Base-by-base conservation (phyloP, 2,797 vertebrate species). In the Meriones psammophilus region DNA sequence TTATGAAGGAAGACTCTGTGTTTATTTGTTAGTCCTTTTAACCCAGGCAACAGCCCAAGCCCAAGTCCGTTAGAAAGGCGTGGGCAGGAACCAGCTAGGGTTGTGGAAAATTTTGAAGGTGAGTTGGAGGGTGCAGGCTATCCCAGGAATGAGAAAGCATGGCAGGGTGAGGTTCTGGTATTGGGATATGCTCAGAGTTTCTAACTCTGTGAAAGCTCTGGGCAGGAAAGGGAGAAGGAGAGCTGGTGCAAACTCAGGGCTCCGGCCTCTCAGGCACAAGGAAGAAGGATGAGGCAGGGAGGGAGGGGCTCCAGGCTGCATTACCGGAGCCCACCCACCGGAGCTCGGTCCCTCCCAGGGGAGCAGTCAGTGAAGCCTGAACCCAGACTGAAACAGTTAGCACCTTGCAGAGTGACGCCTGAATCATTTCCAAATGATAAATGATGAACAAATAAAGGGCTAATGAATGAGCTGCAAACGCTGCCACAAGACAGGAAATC, bases 21-120 rank as follows among this genome's bases (percentile, higher is more conserved):
- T 97, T 96, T 97, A 88, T 91, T 96, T 97, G 96, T 95, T 96
- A 87, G 94, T 96, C 88, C 91, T 97, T 97, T 96, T 89, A 97
- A 71, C 69, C 96, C 95, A 98, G 97, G 97, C 97, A 98, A 93
- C 96, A 95, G 95, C 97, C 96, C 96, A 97, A 97, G 84, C 91
- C 94, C 90, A 64, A 94, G 97, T 86, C 42, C 68, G 83, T 92
- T 84, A 92, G 81, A 66, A 94, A 93, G 95, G 96, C 30, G 78
- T 95, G 91, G 95, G 96, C 96, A 83, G 84, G 58, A 76, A 95
- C 94, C 95, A 94, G 95, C 54, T 46, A 95, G 95, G 94, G 96
- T 95, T 88, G 91, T 97, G 97, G 97, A 98, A 98, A 98, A 85
- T 98, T 98, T 97, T 96, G 97, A 97, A 98, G 96, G 97, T 98